Conservation (phyloP, 2,797 vertebrate species). For the Enteromius afrohamiltoni region DNA sequence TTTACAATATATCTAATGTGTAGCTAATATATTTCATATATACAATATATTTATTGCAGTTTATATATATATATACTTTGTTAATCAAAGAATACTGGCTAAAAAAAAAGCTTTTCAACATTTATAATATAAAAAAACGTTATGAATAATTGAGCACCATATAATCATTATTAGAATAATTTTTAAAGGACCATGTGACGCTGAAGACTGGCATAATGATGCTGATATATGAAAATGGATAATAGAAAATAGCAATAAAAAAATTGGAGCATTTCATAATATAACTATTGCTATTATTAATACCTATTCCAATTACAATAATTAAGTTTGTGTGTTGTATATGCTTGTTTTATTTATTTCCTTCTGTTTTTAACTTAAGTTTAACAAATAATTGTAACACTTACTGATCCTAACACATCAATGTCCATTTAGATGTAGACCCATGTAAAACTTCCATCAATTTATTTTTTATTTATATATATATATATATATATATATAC, state of each 20-base stretch:
- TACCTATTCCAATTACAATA: background rate
- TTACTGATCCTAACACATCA: background rate
- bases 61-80: too few species aligned
- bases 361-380: background rate
- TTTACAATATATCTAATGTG: background rate
- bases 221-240: too few species aligned
- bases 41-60: too few species aligned
- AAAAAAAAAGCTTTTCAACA: background rate
- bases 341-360: background rate
- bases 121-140: background rate
- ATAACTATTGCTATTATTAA: too few species aligned
- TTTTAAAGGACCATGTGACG: background rate
- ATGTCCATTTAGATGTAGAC: background rate
- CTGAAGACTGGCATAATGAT: background rate
- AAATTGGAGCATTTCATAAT: too few species aligned
- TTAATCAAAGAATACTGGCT: too few species aligned
- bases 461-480: background rate
- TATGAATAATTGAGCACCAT: background rate
- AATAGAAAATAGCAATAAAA: background rate
- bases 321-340: background rate
- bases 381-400: background rate
- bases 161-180: background rate
- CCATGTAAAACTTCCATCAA: background rate
- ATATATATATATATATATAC: too few species aligned
- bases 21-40: too few species aligned